Evolutionary conservation across 1,140 invertebrate species (phyloP), one percentile per base, ranked within the genome.

Genomic region (Temnothorax curvispinosus): DNA sequence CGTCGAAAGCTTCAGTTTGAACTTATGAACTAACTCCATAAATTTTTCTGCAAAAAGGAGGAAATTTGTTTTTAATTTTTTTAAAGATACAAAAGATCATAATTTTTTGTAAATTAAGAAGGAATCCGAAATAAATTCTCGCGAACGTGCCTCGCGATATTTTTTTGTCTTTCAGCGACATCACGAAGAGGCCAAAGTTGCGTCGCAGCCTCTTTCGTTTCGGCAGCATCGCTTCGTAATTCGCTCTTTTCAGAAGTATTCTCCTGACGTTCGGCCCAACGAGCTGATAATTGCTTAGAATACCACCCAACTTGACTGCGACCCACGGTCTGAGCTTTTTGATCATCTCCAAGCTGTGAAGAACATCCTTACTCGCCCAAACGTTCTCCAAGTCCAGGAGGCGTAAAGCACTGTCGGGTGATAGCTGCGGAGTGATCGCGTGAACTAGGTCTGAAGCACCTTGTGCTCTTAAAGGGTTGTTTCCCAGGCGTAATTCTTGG

Each of bases 171-270:
- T 91, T 90, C 87, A 95, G 85, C 0, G 90, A 90, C 18, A 94
- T 50, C 13, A 95, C 85, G 58, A 95, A 94, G 6, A 92, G 91
- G 1, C 95, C 95, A 89, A 96, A 96, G 81, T 96, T 92, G 87
- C 88, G 94, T 72, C 90, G 91, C 8, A 71, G 88, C 65, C 92
- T 95, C 58, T 94, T 94, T 47, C 89, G 95, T 75, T 96, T 96
- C 5, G 93, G 90, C 82, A 87, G 94, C 93, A 94, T 94, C 2
- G 95, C 89, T 44, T 96, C 92, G 47, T 93, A 95, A 85, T 92
- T 95, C 9, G 94, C 95, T 90, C 95, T 90, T 75, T 94, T 93
- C 13, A 96, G 93, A 67, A 95, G 90, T 75, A 96, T 87, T 88
- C 93, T 93, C 32, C 84, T 90, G 18, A 91, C 52, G 89, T 96